Conservation (phyloP, 2,888 invertebrate species). For the Caenorhabditis zanzibari region DNA sequence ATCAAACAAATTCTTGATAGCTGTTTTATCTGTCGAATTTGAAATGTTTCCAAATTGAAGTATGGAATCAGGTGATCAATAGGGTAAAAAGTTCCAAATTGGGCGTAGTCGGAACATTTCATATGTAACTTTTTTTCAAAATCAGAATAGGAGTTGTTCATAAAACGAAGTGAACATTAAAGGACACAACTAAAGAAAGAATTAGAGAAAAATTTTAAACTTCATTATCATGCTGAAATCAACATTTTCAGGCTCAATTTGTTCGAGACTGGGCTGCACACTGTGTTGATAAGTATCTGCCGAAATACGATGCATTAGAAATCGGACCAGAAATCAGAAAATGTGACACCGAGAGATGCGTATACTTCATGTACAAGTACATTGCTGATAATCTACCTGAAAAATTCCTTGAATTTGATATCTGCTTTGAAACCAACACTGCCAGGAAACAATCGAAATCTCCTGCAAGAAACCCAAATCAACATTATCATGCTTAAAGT, state of each 20-base stretch:
- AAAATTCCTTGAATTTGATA: slow-evolving; percentile 61
- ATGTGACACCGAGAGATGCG: slow-evolving; percentile 69
- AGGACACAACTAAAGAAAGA: no score
- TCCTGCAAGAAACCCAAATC: slow-evolving; percentile 34
- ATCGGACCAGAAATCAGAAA: slow-evolving; percentile 67
- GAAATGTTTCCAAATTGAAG: no score
- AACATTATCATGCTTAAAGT: slow-evolving; percentile 34
- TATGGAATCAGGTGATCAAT: no score
- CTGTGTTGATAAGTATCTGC: slow-evolving; percentile 66
- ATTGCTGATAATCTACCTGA: slow-evolving; percentile 64
- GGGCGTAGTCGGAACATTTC: no score
- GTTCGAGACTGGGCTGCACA: slow-evolving; percentile 70
- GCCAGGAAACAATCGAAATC: slow-evolving; percentile 29
- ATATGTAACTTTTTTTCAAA: no score
- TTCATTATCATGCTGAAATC: no score
- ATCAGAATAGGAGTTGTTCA: no score
- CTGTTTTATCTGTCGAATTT: no score
- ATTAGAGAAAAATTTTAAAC: no score
- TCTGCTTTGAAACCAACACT: slow-evolving; percentile 71
- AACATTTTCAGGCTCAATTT: slow-evolving; percentile 63
- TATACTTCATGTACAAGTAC: slow-evolving; percentile 71
- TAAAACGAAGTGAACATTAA: no score
- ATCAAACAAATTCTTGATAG: neutral
- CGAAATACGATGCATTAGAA: slow-evolving; percentile 68
- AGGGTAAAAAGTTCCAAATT: no score